Conservation (phyloP, 2,888 invertebrate genomes). For the Meteorus cinctellus region DNA sequence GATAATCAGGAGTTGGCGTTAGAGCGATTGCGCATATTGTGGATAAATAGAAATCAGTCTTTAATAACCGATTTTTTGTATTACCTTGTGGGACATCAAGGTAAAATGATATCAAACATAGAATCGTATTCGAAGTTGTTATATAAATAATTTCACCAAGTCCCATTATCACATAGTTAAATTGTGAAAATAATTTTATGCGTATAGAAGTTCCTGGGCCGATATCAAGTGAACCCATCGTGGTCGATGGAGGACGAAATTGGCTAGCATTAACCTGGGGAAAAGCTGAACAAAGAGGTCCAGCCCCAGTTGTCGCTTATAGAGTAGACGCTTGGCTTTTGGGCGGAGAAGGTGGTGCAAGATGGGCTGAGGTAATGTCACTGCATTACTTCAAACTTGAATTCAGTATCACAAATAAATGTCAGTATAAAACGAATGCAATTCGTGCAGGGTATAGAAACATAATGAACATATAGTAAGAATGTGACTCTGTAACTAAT, state of each 20-base stretch:
- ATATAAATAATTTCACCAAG: background rate
- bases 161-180: constrained; percentile 3
- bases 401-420: background rate
- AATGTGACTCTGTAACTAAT: constrained; percentile 15
- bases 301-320: constrained; percentile 87
- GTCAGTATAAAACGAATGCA: background rate
- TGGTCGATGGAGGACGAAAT: constrained; percentile 87
- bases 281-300: constrained; percentile 81
- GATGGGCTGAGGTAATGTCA: constrained; percentile 81
- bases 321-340: constrained; percentile 87
- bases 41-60: constrained; percentile 67
- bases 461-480: background rate
- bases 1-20: constrained; percentile 47
- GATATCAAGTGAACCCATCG: constrained; percentile 83
- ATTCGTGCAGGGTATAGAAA: background rate
- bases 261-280: constrained; percentile 91
- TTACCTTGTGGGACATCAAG: constrained; percentile 75
- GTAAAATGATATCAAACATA: constrained; percentile 60
- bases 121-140: background rate
- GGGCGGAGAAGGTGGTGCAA: constrained; percentile 87
- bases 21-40: constrained; percentile 65
- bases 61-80: constrained; percentile 73
- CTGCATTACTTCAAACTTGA: background rate
- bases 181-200: constrained; percentile 14
- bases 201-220: constrained; percentile 86